phyloP scores from a whole-genome alignment of 2,888 invertebrate genomes.

The Pilophorus perplexus region DNA sequence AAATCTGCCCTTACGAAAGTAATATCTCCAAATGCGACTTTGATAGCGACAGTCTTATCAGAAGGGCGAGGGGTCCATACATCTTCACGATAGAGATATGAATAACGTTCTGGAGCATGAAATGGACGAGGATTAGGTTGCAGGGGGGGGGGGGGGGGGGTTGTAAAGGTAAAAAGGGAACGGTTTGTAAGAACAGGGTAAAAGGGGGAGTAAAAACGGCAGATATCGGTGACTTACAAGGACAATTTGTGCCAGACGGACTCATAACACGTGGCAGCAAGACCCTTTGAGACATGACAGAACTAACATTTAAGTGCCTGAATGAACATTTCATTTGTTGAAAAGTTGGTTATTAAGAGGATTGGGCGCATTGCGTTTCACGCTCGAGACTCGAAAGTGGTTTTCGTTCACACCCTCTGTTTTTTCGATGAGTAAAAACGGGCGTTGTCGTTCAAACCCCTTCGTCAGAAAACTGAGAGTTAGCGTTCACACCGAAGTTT shows the following conservation, averaged over 20 bases:
- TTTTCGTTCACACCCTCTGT: no score
- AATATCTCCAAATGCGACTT: conserved; percentile 28
- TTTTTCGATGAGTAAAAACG: no score
- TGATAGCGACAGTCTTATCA: conserved; percentile 30
- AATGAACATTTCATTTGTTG: no score
- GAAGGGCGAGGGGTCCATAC: conserved; percentile 1
- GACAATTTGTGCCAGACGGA: conserved; percentile 34
- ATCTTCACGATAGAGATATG: conserved; percentile 12
- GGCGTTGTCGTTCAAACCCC: no score
- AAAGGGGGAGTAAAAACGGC: conserved; percentile 15
- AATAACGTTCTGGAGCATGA: neutral
- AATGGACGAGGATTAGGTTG: conserved; percentile 2
- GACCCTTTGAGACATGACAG: neutral
- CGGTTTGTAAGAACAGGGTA: neutral
- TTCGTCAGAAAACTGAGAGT: no score
- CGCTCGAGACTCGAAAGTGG: neutral
- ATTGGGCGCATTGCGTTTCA: no score
- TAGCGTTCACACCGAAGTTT: no score
- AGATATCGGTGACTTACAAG: conserved; percentile 38
- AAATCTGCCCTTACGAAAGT: conserved; percentile 17
- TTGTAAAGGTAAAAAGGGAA: neutral
- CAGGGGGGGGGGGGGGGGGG: neutral
- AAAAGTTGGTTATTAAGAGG: no score
- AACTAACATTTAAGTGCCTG: no score
- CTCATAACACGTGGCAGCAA: conserved; percentile 35